Evolutionary conservation across 1,140 invertebrate genomes (phyloP).

Genomic region (Capitella teleta): DNA sequence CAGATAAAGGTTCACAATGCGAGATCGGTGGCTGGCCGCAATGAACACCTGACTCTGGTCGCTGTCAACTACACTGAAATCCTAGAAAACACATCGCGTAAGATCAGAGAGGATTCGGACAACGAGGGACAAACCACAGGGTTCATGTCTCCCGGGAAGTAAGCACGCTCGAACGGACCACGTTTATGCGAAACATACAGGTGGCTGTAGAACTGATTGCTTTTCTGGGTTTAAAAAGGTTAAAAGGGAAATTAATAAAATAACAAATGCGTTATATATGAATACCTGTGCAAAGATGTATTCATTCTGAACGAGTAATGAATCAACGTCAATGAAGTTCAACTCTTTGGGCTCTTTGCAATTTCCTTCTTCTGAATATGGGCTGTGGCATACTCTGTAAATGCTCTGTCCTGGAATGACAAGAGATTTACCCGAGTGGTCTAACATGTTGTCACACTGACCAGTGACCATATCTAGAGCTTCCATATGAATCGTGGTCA

Average conservation of each 20-base stretch:
- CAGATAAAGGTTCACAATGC: conserved; percentile 60
- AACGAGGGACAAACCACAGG: conserved; percentile 27
- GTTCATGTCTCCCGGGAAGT: conserved; percentile 60
- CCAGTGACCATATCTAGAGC: conserved; percentile 14
- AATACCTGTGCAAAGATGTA: conserved; percentile 61
- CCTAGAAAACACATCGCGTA: conserved; percentile 28
- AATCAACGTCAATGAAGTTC: conserved; percentile 55
- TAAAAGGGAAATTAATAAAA: conserved; percentile 2
- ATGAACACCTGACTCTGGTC: conserved; percentile 64
- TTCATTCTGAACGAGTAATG: conserved; percentile 68
- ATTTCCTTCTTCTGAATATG: too few relatives aligned
- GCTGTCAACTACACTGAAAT: conserved; percentile 70
- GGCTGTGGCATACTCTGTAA: too few relatives aligned
- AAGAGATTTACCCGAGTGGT: too few relatives aligned
- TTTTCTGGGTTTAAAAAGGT: conserved; percentile 18
- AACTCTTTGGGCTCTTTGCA: too few relatives aligned
- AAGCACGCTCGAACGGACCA: conserved; percentile 56
- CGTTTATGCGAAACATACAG: conserved; percentile 66
- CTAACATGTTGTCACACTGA: too few relatives aligned
- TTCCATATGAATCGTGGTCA: conserved; percentile 49
- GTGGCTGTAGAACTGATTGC: conserved; percentile 42
- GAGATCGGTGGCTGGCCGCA: conserved; percentile 63
- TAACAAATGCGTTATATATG: not conserved
- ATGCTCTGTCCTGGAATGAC: too few relatives aligned
- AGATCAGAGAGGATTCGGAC: too few relatives aligned